These are phyloP conservation scores for Microdon myrmicae DNA, from an alignment of 2,888 invertebrate species.

Conservation along the genomic window DNA sequence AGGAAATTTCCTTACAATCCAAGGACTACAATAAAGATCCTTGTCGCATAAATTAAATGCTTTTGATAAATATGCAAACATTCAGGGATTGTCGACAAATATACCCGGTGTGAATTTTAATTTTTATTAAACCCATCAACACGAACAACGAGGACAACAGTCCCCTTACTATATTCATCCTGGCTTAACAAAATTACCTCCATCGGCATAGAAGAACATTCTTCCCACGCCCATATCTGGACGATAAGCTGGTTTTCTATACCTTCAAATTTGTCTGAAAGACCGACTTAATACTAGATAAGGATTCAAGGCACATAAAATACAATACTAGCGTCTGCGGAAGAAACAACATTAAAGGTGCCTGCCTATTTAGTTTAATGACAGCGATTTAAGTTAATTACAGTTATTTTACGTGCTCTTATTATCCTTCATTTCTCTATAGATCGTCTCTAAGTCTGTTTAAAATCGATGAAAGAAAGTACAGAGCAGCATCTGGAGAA, in stretches of 20 bases:
- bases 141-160: background rate
- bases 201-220: conserved; percentile 11
- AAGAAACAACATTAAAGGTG: conserved; percentile 64
- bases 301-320: conserved; percentile 19
- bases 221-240: background rate
- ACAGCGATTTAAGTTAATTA: conserved; percentile 65
- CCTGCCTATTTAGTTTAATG: conserved; percentile 66
- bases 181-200: conserved; percentile 18
- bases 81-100: conserved; percentile 46
- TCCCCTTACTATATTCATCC: background rate
- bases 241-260: no score
- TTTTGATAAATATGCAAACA: conserved; percentile 53
- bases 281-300: no score
- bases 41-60: conserved; percentile 48
- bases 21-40: conserved; percentile 16
- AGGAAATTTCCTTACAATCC: conserved; percentile 12
- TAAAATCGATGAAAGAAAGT: conserved; percentile 13
- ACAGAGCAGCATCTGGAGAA: no score
- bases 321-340: conserved; percentile 45
- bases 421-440: no score
- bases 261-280: no score
- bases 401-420: conserved; percentile 46
- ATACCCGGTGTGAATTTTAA: conserved; percentile 50
- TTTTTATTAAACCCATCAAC: conserved; percentile 47
- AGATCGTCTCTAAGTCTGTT: background rate